Conservation (phyloP, 2,797 vertebrate species). For the Gallinago solitaria region DNA sequence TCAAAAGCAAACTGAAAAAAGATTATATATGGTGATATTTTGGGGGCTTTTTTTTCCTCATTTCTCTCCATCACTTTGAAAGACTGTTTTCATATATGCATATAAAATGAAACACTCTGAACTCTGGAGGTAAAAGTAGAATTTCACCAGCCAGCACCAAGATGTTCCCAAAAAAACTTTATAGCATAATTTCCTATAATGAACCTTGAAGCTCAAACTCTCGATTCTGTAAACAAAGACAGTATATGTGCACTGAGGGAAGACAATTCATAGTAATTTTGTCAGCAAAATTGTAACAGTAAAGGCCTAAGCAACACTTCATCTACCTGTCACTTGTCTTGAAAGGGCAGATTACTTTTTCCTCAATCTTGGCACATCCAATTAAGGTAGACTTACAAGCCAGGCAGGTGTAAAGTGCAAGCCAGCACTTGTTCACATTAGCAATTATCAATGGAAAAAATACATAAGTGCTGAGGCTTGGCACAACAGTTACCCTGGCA, state of each 20-base stretch:
- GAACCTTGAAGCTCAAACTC: slow-evolving; percentile 33
- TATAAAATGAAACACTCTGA: neutral
- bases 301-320: slow-evolving; percentile 74
- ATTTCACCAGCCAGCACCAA: neutral
- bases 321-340: slow-evolving; percentile 79
- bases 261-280: slow-evolving; percentile 75
- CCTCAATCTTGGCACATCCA: slow-evolving; percentile 79
- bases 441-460: slow-evolving; percentile 80
- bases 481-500: slow-evolving; percentile 75
- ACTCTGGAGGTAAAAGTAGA: neutral
- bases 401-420: slow-evolving; percentile 79
- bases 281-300: slow-evolving; percentile 75
- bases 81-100: neutral
- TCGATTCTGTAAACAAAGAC: slow-evolving; percentile 12
- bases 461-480: slow-evolving; percentile 69
- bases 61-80: neutral
- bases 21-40: neutral
- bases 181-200: slow-evolving; percentile 30
- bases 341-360: slow-evolving; percentile 79
- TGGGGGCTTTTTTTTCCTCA: neutral
- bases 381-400: slow-evolving; percentile 79
- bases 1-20: neutral
- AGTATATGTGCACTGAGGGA: slow-evolving; percentile 27
- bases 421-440: slow-evolving; percentile 78
- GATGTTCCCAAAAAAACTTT: neutral